Evolutionary conservation across 2,888 invertebrate genomes (phyloP).

Genomic region (Operophtera brumata): DNA sequence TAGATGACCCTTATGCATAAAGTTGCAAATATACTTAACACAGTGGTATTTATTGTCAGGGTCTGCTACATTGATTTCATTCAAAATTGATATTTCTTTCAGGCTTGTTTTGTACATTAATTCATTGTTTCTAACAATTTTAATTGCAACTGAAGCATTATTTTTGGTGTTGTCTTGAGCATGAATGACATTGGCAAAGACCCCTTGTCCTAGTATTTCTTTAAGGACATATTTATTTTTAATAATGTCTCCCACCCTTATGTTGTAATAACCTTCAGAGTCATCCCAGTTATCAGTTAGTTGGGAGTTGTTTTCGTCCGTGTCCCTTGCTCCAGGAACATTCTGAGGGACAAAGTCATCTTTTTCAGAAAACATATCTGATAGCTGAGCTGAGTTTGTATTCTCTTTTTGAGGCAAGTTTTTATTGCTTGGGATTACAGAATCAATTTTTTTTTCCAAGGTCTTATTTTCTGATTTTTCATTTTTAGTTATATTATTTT

Average conservation of each 20-base stretch:
- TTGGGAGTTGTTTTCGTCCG: conserved; percentile 86
- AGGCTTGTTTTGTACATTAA: conserved; percentile 99
- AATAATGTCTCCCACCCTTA: conserved; percentile 92
- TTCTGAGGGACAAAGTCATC: conserved; percentile 89
- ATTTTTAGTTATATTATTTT: conserved; percentile 28
- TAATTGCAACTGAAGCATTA: conserved; percentile 95
- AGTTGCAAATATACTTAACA: conserved; percentile 91
- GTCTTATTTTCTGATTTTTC: conserved; percentile 16
- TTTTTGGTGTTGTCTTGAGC: conserved; percentile 92
- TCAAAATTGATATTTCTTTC: conserved; percentile 95
- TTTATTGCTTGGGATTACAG: conserved; percentile 15
- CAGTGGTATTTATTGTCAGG: conserved; percentile 98
- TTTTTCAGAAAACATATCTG: conserved; percentile 96
- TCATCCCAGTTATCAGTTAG: conserved; percentile 99
- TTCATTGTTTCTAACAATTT: conserved; percentile 99
- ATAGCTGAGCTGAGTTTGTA: conserved; percentile 70
- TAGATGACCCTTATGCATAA: conserved; percentile 98
- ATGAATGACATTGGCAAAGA: conserved; percentile 98
- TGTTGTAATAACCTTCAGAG: conserved; percentile 97
- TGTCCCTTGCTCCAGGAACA: conserved; percentile 40
- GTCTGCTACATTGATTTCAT: conserved; percentile 96
- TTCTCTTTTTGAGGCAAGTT: conserved; percentile 32
- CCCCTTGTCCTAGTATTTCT: conserved; percentile 98
- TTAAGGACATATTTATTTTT: conserved; percentile 94
- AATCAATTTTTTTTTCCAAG: conserved; percentile 24